phyloP scores from a whole-genome alignment of 2,888 invertebrate species.

The Micropterix aruncella region DNA sequence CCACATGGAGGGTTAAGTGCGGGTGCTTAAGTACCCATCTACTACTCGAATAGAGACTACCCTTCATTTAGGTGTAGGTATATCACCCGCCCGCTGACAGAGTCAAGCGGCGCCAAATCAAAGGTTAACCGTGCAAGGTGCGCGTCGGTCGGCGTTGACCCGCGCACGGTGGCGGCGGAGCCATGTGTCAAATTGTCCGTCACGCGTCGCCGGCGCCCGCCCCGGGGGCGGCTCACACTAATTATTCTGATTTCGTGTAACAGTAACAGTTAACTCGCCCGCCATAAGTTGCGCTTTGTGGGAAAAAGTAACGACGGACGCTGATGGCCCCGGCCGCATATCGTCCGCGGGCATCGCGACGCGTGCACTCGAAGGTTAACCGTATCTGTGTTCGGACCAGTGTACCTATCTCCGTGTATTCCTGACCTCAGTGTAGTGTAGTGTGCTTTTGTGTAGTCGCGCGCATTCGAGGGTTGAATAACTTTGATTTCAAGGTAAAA shows the following conservation, averaged over 20 bases:
- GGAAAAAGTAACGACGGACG: neutral
- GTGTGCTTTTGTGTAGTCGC: too few species aligned
- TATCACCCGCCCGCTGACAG: too few species aligned
- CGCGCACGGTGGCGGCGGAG: too few species aligned
- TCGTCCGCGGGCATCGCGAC: neutral
- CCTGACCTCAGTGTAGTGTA: too few species aligned
- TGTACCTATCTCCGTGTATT: too few species aligned
- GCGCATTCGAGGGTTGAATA: too few species aligned
- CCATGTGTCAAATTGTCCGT: constrained; percentile 13
- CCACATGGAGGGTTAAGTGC: too few species aligned
- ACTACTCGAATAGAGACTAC: too few species aligned
- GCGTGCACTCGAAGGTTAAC: neutral
- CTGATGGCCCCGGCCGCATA: neutral
- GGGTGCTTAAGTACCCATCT: too few species aligned
- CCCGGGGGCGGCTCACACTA: constrained; percentile 21
- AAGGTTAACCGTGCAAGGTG: neutral
- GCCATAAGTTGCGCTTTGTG: neutral
- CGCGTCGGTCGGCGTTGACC: neutral
- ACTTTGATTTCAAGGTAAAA: too few species aligned
- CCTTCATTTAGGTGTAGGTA: too few species aligned
- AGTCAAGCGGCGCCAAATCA: neutral
- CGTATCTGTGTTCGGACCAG: too few species aligned
- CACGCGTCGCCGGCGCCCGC: constrained; percentile 17
- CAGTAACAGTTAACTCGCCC: neutral
- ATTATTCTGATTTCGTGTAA: constrained; percentile 12